Conservation (phyloP, 2,888 invertebrate genomes). For the Nymphalis c-album region DNA sequence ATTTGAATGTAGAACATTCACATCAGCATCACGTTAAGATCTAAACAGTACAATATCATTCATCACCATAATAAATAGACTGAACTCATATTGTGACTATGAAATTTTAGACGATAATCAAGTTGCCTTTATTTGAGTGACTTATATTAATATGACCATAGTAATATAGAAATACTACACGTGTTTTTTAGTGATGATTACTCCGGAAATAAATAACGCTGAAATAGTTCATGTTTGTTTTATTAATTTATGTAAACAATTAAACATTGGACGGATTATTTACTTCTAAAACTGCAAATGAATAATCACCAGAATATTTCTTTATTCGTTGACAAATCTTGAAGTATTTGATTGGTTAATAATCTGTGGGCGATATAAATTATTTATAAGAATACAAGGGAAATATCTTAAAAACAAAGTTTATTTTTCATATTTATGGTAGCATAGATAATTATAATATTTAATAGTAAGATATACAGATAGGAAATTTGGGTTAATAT, state of each 20-base stretch:
- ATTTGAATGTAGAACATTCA: no score
- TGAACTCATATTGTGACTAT: slow-evolving; percentile 30
- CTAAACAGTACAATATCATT: slow-evolving; percentile 3
- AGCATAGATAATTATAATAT: no score
- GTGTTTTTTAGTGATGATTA: slow-evolving; percentile 54
- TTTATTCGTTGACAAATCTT: slow-evolving; percentile 84
- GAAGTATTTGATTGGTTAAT: slow-evolving; percentile 84
- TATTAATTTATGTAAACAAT: slow-evolving; percentile 31
- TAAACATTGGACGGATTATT: slow-evolving; percentile 34
- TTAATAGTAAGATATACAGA: no score
- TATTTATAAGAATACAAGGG: background rate
- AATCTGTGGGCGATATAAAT: slow-evolving; percentile 60
- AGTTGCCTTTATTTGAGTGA: slow-evolving; percentile 54
- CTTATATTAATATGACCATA: slow-evolving; percentile 44
- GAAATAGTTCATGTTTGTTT: slow-evolving; percentile 23
- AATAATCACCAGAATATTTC: slow-evolving; percentile 84
- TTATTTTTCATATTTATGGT: no score
- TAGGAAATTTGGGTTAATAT: no score
- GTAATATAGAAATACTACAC: slow-evolving; percentile 45
- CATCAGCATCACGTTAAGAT: background rate
- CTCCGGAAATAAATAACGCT: slow-evolving; percentile 41
- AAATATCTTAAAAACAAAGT: background rate
- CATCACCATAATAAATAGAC: slow-evolving; percentile 11
- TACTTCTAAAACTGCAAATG: background rate
- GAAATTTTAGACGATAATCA: slow-evolving; percentile 38